Evolutionary conservation across 2,797 vertebrate species (phyloP), one percentile per base, ranked within the genome.

Genomic region (Clarias laeviceps): DNA sequence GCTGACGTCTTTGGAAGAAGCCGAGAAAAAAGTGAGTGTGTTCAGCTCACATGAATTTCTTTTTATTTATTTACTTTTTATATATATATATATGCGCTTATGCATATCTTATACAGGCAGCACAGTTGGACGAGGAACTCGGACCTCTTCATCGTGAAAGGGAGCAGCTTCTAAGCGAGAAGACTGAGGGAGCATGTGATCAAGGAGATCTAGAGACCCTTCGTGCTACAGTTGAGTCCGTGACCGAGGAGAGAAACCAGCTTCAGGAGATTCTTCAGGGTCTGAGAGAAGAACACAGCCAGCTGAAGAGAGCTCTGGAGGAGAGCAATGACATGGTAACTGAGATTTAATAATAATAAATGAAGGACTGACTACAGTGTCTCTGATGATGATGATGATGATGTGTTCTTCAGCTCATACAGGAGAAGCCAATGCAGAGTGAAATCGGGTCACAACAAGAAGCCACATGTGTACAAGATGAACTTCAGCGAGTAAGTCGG

Each of bases 241-340:
- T 97, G 56, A 91, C 89, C 20, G 93, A 92, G 57, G 96, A 97
- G 88, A 94, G 94, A 86, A 92, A 95, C 56, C 92, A 96, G 78
- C 92, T 96, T 4, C 92, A 91, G 68, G 90, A 92, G 84, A 85
- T 90, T 22, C 66, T 94, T 69, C 91, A 94, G 84, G 72, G 3
- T 0, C 70, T 93, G 20, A 91, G 85, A 83, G 86, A 89, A 45
- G 94, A 96, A 90, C 94, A 90, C 61, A 89, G 92, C 20, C 93
- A 91, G 84, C 82, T 96, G 20, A 91, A 90, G 88, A 89, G 82
- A 2, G 66, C 90, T 20, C 87, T 94, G 37, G 88, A 87, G 61
- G 92, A 95, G 76, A 93, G 84, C 32, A 73, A 90, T 68, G 86
- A 93, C 18, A 92, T 86, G 89, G 94, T 95, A 88, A 18, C 54